A percentile compares a stretch with the other conserved stretches of the same genome.
These are phyloP conservation scores for Eristalis intricaria DNA, from an alignment of 2,888 invertebrate genomes.

Conservation along the genomic window DNA sequence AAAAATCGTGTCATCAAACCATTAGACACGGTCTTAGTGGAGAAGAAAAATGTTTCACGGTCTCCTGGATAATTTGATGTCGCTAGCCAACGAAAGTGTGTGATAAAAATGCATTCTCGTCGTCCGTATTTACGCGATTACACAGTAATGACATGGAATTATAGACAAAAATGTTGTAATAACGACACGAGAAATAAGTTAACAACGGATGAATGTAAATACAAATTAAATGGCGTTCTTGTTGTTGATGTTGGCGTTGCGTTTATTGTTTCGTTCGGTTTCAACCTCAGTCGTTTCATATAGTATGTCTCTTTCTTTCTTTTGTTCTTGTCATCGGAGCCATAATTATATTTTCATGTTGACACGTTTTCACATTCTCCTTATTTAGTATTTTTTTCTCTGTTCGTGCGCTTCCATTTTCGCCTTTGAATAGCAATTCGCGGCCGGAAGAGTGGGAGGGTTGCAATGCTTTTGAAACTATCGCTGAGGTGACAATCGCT, in stretches of 20 bases:
- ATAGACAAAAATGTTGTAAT: conserved; percentile 64
- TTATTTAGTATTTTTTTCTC: conserved; percentile 41
- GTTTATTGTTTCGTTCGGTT: conserved; percentile 18
- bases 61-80: conserved; percentile 28
- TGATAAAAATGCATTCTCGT: conserved; percentile 68
- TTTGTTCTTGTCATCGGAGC: conserved; percentile 28
- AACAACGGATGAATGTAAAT: conserved; percentile 68
- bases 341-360: conserved; percentile 74
- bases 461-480: conserved; percentile 43
- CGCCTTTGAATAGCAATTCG: neutral
- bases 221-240: conserved; percentile 63
- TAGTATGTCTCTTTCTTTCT: neutral
- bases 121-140: conserved; percentile 52
- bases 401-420: conserved; percentile 8
- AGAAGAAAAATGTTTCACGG: neutral
- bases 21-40: conserved; percentile 36
- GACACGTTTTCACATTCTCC: conserved; percentile 74
- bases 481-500: conserved; percentile 40
- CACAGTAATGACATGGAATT: conserved; percentile 59
- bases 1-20: conserved; percentile 52
- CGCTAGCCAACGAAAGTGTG: conserved; percentile 42
- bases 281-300: conserved; percentile 39
- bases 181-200: conserved; percentile 61
- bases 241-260: conserved; percentile 21
- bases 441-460: conserved; percentile 13